These are phyloP conservation scores for Ophioderma brevispina DNA, from an alignment of 35 echinoderm and acorn worm species.

Conservation along the genomic window DNA sequence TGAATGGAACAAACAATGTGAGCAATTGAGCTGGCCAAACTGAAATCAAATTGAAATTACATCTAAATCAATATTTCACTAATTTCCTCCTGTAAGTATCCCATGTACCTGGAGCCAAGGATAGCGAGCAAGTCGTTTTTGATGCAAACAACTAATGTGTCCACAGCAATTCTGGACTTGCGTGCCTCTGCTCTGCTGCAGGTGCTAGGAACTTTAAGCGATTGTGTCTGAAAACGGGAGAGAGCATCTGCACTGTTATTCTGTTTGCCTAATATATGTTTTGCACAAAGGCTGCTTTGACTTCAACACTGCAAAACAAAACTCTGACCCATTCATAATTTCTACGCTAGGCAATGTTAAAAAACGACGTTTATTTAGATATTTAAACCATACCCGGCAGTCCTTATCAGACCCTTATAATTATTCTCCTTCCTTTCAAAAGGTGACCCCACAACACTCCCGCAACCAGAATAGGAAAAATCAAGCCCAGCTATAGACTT, in stretches of 20 bases:
- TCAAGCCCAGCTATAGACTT: conserved; percentile 27
- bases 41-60: no score
- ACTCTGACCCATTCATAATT: not conserved
- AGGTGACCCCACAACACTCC: not conserved
- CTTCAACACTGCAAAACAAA: not conserved
- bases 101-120: no score
- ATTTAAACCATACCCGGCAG: not conserved
- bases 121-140: no score
- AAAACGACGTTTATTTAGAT: not conserved
- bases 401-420: conserved; percentile 17
- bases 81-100: no score
- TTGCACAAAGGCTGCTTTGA: not conserved
- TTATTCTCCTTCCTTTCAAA: not conserved
- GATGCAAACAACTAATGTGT: no score
- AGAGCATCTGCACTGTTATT: conserved; percentile 1
- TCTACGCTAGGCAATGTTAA: no score
- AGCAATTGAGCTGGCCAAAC: no score
- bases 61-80: no score
- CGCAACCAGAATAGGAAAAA: conserved; percentile 21
- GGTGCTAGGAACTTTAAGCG: not conserved
- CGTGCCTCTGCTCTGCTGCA: not conserved
- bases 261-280: not conserved
- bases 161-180: not conserved
- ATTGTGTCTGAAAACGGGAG: not conserved
- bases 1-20: no score